phyloP scores from a whole-genome alignment of 2,113 vertebrate species.

The Daphoenositta chrysoptera region DNA sequence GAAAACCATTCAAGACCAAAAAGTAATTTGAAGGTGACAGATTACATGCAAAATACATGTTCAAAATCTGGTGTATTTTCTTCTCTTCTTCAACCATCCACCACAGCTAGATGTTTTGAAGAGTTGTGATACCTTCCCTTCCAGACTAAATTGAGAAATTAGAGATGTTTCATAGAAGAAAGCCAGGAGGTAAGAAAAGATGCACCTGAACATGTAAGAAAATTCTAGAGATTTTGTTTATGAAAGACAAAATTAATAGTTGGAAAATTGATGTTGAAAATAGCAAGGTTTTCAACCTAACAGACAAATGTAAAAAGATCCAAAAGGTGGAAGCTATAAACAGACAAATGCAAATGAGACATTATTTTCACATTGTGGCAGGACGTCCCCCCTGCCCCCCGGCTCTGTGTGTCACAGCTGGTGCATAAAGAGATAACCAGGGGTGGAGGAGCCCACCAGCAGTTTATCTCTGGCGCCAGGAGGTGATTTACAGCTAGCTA shows the following conservation, averaged over 20 bases:
- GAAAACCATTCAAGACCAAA: neutral
- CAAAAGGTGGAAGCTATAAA: neutral
- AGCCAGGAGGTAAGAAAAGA: neutral
- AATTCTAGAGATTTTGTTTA: neutral
- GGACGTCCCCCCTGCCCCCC: no score
- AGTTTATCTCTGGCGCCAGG: no score
- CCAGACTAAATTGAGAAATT: neutral
- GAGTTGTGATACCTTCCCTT: neutral
- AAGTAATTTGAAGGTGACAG: neutral
- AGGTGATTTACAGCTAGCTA: no score
- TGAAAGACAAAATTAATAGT: neutral
- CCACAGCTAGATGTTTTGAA: neutral
- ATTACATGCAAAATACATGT: neutral
- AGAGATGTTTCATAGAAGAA: neutral
- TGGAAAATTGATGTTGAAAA: neutral
- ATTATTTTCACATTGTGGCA: neutral
- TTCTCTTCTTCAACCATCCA: neutral
- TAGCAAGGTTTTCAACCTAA: neutral
- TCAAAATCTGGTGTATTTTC: neutral
- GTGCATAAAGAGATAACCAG: no score
- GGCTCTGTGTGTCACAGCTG: no score
- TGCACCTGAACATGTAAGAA: neutral
- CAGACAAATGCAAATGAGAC: neutral
- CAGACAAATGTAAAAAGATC: neutral
- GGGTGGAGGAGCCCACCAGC: no score